Percentiles rank a stretch among this genome's conserved stretches.
Evolutionary conservation across 1,140 invertebrate species (phyloP).

Genomic region (Cryptotermes secundus): DNA sequence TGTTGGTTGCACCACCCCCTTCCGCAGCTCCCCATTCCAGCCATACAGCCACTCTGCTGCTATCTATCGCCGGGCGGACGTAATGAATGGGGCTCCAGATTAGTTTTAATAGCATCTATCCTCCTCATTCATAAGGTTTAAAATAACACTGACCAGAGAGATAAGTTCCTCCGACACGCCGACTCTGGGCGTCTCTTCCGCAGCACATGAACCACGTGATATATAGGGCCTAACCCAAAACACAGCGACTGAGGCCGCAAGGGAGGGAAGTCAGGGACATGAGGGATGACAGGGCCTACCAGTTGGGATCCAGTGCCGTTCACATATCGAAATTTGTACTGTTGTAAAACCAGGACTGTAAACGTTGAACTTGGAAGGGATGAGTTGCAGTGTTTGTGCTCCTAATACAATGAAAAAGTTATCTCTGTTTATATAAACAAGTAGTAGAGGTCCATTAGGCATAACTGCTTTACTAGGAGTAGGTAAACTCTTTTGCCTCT

Average conservation of each 20-base stretch:
- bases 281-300: too few species aligned
- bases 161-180: background rate
- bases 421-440: too few species aligned
- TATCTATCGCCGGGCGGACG: slow-evolving; percentile 24
- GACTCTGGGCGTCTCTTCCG: background rate
- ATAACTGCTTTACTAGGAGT: too few species aligned
- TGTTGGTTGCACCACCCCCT: background rate
- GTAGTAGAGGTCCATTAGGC: too few species aligned
- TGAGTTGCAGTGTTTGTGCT: too few species aligned
- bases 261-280: too few species aligned
- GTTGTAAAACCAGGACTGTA: too few species aligned
- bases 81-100: slow-evolving; percentile 34
- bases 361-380: too few species aligned
- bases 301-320: too few species aligned
- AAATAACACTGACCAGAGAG: slow-evolving; percentile 24
- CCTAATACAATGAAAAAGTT: too few species aligned
- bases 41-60: background rate
- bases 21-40: background rate
- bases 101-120: slow-evolving; percentile 31
- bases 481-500: too few species aligned
- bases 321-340: too few species aligned
- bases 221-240: background rate
- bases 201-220: background rate
- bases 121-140: slow-evolving; percentile 29
- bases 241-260: slow-evolving; percentile 5